Evolutionary conservation across 2,888 invertebrate species (phyloP), one percentile per base, ranked within the genome.

Genomic region (Rotaria socialis): DNA sequence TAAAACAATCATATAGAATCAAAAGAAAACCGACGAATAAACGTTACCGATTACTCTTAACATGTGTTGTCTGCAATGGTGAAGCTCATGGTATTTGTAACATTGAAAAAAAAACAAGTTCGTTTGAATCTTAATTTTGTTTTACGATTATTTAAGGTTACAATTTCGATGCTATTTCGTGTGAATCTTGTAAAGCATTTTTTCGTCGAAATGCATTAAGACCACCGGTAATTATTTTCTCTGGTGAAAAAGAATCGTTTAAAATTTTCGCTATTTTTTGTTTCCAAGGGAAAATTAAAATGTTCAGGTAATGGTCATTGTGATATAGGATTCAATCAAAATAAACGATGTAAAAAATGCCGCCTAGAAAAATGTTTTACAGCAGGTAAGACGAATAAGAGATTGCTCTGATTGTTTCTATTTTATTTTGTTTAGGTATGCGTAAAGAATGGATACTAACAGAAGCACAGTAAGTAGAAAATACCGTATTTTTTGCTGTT

Each of bases 161-260:
- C n/a, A 80, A 80, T 47, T 80, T 80, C n/a, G 80, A 80, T 80
- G 80, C 80, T 3, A 80, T 80, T 14, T n/a, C 80, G 47, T 80
- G 80, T 47, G 80, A 80, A 80, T 80, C 80, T 11, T 80, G 80
- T n/a, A 80, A 80, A n/a, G 80, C 80, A 10, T 80, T 80, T 47
- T 80, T 80, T 47, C 80, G 80, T 47, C 80, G 80, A 14, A 80
- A 80, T 47, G 80, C 80, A 24, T 24, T 80, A 47, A 14, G 19
- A 47, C 14, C 47, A 80, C 10, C 47, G 24, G 80, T 80, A 80
- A 24, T 7, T 2, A 35, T 55, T 27, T 67, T 67, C 10, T 10
- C 19, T 27, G 5, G 27, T 67, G 19, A n/a, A 11, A 35, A 27
- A 67, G 2, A 67, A 27, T 27, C 10, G 14, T 35, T 35, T 35